phyloP scores from a whole-genome alignment of 2,797 vertebrate genomes.

The Hipposideros larvatus region DNA sequence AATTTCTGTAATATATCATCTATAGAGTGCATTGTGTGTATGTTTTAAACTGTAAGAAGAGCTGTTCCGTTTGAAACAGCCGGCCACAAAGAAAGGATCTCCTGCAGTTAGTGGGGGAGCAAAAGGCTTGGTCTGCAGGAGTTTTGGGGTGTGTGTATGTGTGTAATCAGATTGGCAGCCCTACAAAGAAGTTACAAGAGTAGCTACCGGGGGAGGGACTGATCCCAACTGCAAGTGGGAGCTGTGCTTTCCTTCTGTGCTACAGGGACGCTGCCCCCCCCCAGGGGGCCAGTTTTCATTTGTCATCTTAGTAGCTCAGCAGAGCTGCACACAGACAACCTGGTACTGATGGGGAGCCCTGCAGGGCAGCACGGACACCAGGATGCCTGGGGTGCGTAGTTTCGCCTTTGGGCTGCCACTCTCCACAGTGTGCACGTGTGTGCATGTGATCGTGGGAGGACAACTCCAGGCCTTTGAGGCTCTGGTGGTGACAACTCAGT shows the following conservation, averaged over 20 bases:
- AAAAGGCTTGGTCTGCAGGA: too few species aligned
- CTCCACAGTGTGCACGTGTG: fast-evolving
- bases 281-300: conserved; percentile 60
- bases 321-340: conserved; percentile 28
- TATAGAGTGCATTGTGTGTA: neutral
- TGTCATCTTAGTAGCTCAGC: conserved; percentile 51
- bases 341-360: conserved; percentile 54
- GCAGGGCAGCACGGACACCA: conserved; percentile 20
- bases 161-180: conserved; percentile 54
- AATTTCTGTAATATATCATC: too few species aligned
- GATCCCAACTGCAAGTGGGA: conserved; percentile 59
- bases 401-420: conserved; percentile 13
- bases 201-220: neutral
- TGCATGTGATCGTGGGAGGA: fast-evolving
- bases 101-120: neutral
- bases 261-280: neutral
- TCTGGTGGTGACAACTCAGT: neutral
- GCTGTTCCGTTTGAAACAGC: neutral
- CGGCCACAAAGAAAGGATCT: conserved; percentile 53
- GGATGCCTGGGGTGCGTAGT: conserved; percentile 7
- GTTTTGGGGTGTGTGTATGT: neutral
- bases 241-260: conserved; percentile 42
- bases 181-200: conserved; percentile 66
- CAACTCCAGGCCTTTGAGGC: neutral
- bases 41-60: neutral